A percentile compares a stretch with the other conserved stretches of the same genome.
These are phyloP conservation scores for Harpalus rufipes DNA, from an alignment of 2,888 invertebrate genomes.

Conservation along the genomic window DNA sequence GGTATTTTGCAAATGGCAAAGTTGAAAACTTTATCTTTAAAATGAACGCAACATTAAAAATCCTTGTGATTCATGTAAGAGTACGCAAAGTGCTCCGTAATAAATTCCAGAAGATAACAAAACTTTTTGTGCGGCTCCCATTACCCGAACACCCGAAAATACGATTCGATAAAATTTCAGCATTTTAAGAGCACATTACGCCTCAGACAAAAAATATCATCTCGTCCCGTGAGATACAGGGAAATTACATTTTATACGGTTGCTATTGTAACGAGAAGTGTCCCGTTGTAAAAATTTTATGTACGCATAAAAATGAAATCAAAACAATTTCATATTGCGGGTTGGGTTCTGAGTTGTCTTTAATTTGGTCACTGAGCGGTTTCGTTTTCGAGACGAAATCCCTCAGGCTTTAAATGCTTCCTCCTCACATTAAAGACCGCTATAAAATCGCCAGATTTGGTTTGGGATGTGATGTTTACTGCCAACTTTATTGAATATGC, in stretches of 20 bases:
- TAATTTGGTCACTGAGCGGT: conserved; percentile 55
- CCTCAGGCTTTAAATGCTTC: conserved; percentile 19
- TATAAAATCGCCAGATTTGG: conserved; percentile 21
- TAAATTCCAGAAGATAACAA: conserved; percentile 59
- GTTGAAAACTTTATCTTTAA: conserved; percentile 44
- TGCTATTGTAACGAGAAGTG: conserved; percentile 64
- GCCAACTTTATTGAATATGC: conserved; percentile 23
- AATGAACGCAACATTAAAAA: conserved; percentile 47
- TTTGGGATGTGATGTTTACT: conserved; percentile 24
- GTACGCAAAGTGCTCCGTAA: conserved; percentile 18
- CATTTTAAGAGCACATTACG: conserved; percentile 64
- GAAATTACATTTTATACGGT: conserved; percentile 66
- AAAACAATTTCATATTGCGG: conserved; percentile 63
- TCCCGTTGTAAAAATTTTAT: conserved; percentile 64
- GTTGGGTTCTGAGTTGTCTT: conserved; percentile 16
- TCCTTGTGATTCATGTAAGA: conserved; percentile 44
- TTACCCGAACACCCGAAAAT: conserved; percentile 42
- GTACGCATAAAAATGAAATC: conserved; percentile 64
- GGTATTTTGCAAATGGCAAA: background rate
- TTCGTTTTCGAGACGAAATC: conserved; percentile 37
- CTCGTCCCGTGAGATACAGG: conserved; percentile 56
- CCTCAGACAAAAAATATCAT: conserved; percentile 61
- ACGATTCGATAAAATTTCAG: conserved; percentile 61
- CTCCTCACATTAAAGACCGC: conserved; percentile 13
- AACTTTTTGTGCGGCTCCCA: conserved; percentile 43